These are phyloP conservation scores for Aurelia aurita complex sp. Pacific DNA, from an alignment of 30 jellyfish, hydroid and myxozoan species.

Conservation along the genomic window DNA sequence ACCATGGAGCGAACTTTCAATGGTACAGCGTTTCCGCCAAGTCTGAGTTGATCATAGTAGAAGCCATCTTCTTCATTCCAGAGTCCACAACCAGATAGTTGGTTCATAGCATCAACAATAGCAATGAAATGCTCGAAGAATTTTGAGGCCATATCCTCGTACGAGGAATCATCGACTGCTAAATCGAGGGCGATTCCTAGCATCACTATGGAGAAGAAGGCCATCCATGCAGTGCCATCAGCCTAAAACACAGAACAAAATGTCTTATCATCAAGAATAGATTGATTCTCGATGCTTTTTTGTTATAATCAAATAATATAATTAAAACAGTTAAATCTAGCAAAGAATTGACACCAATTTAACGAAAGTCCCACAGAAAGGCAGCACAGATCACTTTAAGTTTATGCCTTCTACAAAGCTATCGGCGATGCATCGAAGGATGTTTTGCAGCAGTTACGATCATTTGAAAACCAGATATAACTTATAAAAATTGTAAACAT, in stretches of 20 bases:
- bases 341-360: no score
- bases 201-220: conserved; percentile 79
- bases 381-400: no score
- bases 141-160: conserved; percentile 97
- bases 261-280: no score
- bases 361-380: no score
- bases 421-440: no score
- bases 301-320: no score
- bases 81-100: conserved; percentile 81
- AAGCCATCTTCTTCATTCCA: conserved; percentile 97
- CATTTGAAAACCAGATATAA: no score
- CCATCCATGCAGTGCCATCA: conserved; percentile 99
- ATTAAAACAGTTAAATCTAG: no score
- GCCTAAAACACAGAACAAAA: conserved; percentile 49
- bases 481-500: no score
- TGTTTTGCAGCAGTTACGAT: no score
- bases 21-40: conserved; percentile 53
- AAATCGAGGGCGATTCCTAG: conserved; percentile 79
- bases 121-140: conserved; percentile 92
- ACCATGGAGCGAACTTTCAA: conserved; percentile 92
- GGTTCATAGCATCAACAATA: conserved; percentile 91
- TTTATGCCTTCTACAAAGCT: no score
- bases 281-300: no score
- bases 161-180: conserved; percentile 80
- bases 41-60: conserved; percentile 81